Base-by-base conservation (phyloP, 2,797 vertebrate species). In the Galaxias olidus region DNA sequence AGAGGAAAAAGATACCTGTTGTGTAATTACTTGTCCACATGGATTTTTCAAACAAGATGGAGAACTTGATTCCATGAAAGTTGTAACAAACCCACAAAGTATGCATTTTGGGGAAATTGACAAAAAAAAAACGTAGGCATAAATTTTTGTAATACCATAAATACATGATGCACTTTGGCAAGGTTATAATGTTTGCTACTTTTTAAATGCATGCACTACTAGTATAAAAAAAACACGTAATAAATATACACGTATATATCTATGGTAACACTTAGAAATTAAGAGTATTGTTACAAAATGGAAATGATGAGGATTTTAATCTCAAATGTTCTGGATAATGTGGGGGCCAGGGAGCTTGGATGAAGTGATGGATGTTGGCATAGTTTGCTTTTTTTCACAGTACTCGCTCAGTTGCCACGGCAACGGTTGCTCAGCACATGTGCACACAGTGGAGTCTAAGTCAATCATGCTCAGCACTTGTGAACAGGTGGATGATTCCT, bases 371-470 rank as follows among this genome's bases (percentile, higher is more conserved):
- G 30, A 13, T 74, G 48, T 41, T 60, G 56, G 74, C 69, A 73
- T 72, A 71, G 30, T 71, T 72, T 58, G 17, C 56, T 66, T 10
- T 20, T 17, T 40, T 48, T 66, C 71, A 65, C 59, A 60, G 61
- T 53, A 17, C 63, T 72, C 70, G 19, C 63, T 72, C 70, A 12
- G 10, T 0, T 42, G 14, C 47, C 46, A 14, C 56, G 4, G 18
- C 3, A 17, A 46, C 19, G 14, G 30, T 5, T 17, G 51, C 44
- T 41, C 49, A 12, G 41, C 11, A 9, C 67, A 17, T 11, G 0
- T 72, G 94, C 89, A 95, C 73, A 93, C 83, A 0, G 91, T 91
- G 3, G 91, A 92, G 79, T 92, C 90, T 13, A 93, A 91, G 1
- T 94, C 89, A 10, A 89, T 89, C 1, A 88, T 71, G 49, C 89